Evolutionary conservation across 1,140 invertebrate species (phyloP).

Genomic region (Macrocentrus cingulum): DNA sequence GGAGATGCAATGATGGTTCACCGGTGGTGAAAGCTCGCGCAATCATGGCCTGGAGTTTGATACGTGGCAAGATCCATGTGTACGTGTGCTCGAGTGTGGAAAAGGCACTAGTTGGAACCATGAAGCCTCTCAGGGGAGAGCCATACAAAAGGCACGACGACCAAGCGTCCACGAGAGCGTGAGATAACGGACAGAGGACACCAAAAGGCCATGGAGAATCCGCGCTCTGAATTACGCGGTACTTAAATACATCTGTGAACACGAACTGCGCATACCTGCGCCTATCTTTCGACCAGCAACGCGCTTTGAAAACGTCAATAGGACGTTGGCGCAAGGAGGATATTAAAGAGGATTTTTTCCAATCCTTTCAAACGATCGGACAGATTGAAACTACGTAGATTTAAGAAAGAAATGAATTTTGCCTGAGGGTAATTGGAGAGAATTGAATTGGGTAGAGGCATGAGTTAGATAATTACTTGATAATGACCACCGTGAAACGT

Average conservation of each 20-base stretch:
- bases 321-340: no score
- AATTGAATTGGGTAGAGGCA: no score
- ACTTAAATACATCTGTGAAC: slow-evolving; percentile 38
- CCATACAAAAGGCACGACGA: slow-evolving; percentile 1
- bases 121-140: slow-evolving; percentile 5
- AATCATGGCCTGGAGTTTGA: no score
- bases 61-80: slow-evolving; percentile 3
- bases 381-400: no score
- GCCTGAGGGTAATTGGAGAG: no score
- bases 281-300: slow-evolving; percentile 15
- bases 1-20: slow-evolving; percentile 8
- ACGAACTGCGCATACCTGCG: slow-evolving; percentile 40
- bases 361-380: no score
- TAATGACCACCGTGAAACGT: background rate
- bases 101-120: background rate
- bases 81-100: slow-evolving; percentile 4
- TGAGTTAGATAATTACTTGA: no score
- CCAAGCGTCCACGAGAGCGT: slow-evolving; percentile 4
- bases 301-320: slow-evolving; percentile 23
- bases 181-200: slow-evolving; percentile 14
- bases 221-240: slow-evolving; percentile 38
- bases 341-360: no score
- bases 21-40: no score
- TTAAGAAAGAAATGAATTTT: no score
- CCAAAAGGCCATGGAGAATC: slow-evolving; percentile 21